These are phyloP conservation scores for Meiosimyza platycephala DNA, from an alignment of 2,888 invertebrate genomes.

Conservation along the genomic window DNA sequence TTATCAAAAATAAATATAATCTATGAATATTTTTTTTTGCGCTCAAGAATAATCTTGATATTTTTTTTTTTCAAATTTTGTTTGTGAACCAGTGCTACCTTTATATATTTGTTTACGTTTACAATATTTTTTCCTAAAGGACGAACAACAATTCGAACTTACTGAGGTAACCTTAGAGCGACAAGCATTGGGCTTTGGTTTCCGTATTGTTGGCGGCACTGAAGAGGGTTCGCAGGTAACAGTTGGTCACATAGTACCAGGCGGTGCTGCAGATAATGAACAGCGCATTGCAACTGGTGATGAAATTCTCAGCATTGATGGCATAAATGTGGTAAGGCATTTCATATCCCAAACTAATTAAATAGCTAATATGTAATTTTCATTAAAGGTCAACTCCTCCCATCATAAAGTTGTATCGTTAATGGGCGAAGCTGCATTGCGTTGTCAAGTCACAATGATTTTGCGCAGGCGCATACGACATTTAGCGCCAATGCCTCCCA, in stretches of 20 bases:
- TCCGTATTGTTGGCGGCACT: conserved; percentile 96
- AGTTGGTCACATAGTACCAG: conserved; percentile 96
- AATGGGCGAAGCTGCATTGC: conserved; percentile 88
- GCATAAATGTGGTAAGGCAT: conserved; percentile 75
- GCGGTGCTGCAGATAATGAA: conserved; percentile 93
- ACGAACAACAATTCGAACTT: conserved; percentile 56
- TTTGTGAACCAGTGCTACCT: too few species aligned
- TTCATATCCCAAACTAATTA: not conserved
- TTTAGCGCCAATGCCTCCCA: conserved; percentile 20
- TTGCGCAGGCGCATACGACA: conserved; percentile 72
- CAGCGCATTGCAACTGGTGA: conserved; percentile 92
- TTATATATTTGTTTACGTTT: not conserved
- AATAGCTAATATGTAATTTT: not conserved
- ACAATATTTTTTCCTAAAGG: conserved; percentile 33
- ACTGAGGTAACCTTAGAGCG: conserved; percentile 80
- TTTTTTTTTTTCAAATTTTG: too few species aligned
- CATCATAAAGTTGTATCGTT: conserved; percentile 94
- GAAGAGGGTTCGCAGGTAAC: conserved; percentile 97
- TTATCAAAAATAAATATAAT: too few species aligned
- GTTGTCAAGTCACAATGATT: conserved; percentile 87
- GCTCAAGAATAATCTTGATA: too few species aligned
- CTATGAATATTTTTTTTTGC: too few species aligned
- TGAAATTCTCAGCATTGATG: conserved; percentile 94
- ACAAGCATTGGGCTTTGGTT: conserved; percentile 96
- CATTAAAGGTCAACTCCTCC: conserved; percentile 76